A percentile compares a stretch with the other conserved stretches of the same genome.
These are phyloP conservation scores for Ptilonorhynchus violaceus DNA, from an alignment of 2,113 vertebrate genomes.

Conservation along the genomic window DNA sequence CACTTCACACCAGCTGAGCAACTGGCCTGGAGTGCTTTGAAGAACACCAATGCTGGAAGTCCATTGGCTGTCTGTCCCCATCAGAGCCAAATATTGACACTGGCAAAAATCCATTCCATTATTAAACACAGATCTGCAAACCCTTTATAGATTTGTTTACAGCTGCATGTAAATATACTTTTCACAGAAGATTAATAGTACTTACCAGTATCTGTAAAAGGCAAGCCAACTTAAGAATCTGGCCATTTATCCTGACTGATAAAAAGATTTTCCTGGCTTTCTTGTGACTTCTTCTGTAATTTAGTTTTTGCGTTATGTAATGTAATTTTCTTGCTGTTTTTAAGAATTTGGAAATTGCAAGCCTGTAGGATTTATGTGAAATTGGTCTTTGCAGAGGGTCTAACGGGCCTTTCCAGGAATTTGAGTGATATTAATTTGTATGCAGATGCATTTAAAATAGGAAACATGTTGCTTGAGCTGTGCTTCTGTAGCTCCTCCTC, in stretches of 20 bases:
- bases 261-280: background rate
- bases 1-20: background rate
- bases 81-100: conserved; percentile 21
- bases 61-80: background rate
- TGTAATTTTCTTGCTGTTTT: background rate
- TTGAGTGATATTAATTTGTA: background rate
- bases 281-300: background rate
- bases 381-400: background rate
- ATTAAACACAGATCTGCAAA: conserved; percentile 28
- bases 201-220: background rate
- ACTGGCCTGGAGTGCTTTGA: background rate
- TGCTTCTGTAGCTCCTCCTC: background rate
- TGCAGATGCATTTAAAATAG: background rate
- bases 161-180: conserved; percentile 12
- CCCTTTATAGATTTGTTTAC: background rate
- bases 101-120: conserved; percentile 8
- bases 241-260: background rate
- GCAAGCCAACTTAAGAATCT: background rate
- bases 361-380: background rate
- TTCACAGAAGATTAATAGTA: background rate
- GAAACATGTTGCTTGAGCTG: background rate
- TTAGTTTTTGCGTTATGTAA: background rate
- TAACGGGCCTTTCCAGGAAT: background rate
- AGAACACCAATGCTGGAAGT: background rate
- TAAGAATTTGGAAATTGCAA: background rate